Evolutionary conservation across 2,888 invertebrate species (phyloP).

Genomic region (Ecliptopera silaceata): DNA sequence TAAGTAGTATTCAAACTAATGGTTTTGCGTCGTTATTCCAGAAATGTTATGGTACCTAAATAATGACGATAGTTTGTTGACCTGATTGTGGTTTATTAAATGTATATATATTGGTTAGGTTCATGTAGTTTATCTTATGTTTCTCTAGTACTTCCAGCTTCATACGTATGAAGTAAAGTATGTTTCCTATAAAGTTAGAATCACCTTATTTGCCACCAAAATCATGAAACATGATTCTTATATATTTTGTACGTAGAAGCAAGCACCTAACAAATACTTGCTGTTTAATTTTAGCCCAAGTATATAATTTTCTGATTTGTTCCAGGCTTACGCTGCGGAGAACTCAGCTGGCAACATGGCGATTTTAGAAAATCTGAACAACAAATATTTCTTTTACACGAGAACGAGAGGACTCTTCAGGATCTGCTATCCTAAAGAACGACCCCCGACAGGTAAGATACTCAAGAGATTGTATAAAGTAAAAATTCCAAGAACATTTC

Average conservation of each 20-base stretch:
- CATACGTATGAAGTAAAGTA: too few relatives aligned
- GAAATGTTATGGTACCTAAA: background rate
- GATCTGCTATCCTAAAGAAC: conserved; percentile 96
- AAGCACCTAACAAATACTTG: too few relatives aligned
- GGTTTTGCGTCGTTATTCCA: background rate
- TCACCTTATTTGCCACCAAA: too few relatives aligned
- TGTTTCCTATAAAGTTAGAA: too few relatives aligned
- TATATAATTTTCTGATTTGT: conserved; percentile 34
- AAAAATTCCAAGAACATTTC: background rate
- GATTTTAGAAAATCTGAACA: conserved; percentile 90
- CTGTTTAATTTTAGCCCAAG: background rate
- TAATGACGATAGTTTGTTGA: background rate
- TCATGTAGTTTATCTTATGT: too few relatives aligned
- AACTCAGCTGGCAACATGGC: conserved; percentile 85
- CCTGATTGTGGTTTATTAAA: conserved; percentile 1
- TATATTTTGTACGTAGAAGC: too few relatives aligned
- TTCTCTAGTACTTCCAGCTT: too few relatives aligned
- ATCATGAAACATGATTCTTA: too few relatives aligned
- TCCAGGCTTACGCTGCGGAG: conserved; percentile 89
- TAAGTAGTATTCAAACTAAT: too few relatives aligned
- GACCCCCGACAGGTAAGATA: conserved; percentile 90
- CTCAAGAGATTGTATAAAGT: background rate
- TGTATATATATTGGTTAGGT: too few relatives aligned
- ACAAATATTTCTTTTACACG: conserved; percentile 94
- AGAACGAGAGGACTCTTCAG: conserved; percentile 97